A percentile compares a stretch with the other conserved stretches of the same genome.
Conservation (phyloP, 2,797 vertebrate species). For the Spatula versicolor region DNA sequence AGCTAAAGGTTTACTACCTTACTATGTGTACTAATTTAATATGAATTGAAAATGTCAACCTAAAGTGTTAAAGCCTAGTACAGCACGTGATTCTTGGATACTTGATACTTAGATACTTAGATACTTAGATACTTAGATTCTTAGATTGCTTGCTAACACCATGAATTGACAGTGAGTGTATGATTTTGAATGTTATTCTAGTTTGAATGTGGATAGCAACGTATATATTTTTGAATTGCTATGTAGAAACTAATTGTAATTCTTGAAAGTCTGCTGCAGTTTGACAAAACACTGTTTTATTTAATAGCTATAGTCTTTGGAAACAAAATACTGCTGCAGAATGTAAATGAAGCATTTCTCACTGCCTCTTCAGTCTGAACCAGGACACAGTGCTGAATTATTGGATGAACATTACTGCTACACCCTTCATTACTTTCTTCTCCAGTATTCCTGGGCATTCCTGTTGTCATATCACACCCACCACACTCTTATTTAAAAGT, state of each 20-base stretch:
- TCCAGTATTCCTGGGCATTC: not conserved
- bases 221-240: not conserved
- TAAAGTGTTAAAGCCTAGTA: not conserved
- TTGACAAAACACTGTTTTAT: not conserved
- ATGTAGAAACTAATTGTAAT: not conserved
- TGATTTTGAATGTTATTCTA: not conserved
- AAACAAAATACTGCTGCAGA: not conserved
- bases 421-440: not conserved
- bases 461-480: not conserved
- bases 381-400: not conserved
- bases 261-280: not conserved
- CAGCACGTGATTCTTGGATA: not conserved
- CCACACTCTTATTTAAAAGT: not conserved
- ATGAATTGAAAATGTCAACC: not conserved
- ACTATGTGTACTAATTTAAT: not conserved
- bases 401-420: not conserved
- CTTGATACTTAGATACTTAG: too few relatives aligned
- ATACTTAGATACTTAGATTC: too few relatives aligned
- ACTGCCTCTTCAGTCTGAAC: not conserved
- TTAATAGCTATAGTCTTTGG: not conserved
- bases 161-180: not conserved
- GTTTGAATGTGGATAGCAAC: not conserved
- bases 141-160: not conserved
- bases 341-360: not conserved
- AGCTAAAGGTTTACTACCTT: not conserved